phyloP scores from a whole-genome alignment of 2,113 vertebrate genomes.

The Tetrao urogallus region DNA sequence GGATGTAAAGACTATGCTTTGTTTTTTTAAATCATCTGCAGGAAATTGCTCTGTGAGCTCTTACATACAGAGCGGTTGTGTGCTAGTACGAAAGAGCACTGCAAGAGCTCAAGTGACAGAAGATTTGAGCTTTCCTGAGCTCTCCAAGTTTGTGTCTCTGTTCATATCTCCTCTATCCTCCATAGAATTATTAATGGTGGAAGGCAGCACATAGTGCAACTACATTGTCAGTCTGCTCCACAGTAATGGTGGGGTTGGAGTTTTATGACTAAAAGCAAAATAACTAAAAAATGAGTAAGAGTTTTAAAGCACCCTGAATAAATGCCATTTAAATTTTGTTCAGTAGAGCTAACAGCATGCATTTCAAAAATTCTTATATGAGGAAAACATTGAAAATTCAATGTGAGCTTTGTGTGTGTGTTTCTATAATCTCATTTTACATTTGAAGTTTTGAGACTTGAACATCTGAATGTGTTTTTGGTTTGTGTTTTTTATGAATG shows the following conservation, averaged over 20 bases:
- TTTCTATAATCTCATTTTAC: neutral
- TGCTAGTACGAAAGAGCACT: neutral
- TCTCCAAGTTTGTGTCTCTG: neutral
- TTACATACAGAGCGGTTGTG: neutral
- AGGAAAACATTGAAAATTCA: neutral
- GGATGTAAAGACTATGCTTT: neutral
- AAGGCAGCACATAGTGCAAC: neutral
- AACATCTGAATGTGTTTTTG: neutral
- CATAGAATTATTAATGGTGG: neutral
- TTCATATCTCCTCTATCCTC: neutral
- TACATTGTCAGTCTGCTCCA: neutral
- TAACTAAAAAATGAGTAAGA: neutral
- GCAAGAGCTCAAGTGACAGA: rapidly evolving
- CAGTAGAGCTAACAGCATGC: neutral
- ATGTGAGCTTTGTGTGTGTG: neutral
- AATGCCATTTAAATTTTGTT: neutral
- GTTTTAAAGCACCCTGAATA: neutral
- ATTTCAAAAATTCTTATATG: neutral
- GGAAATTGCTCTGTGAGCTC: neutral
- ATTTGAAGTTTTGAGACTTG: neutral
- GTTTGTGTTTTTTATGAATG: neutral
- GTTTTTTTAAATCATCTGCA: neutral
- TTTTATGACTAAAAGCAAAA: neutral
- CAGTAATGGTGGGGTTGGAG: neutral
- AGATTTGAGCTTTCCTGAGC: neutral